phyloP scores from a whole-genome alignment of 2,888 invertebrate genomes.

The Palloptera scutellata region DNA sequence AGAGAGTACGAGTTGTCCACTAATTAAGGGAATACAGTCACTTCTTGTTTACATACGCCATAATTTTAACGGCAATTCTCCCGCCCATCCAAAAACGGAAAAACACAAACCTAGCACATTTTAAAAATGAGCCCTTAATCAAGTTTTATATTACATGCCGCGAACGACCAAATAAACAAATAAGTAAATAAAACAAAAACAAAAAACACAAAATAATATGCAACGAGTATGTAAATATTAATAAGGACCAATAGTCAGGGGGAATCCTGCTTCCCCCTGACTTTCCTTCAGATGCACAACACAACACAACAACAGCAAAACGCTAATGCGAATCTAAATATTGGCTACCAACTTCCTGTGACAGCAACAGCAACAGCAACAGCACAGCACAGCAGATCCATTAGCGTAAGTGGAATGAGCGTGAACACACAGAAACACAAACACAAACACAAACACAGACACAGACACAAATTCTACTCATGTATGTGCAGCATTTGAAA shows the following conservation, averaged over 20 bases:
- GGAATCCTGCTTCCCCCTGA: constrained; percentile 3
- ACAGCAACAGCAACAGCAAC: constrained; percentile 15
- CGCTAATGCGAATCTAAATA: constrained; percentile 32
- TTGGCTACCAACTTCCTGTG: constrained; percentile 31
- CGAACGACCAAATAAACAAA: constrained; percentile 29
- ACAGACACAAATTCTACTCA: neutral
- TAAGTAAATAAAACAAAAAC: constrained; percentile 14
- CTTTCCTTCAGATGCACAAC: constrained; percentile 1
- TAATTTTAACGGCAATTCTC: too few species aligned
- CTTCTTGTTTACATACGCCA: too few species aligned
- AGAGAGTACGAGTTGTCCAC: too few species aligned
- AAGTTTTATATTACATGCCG: constrained; percentile 35
- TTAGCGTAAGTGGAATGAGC: constrained; percentile 13
- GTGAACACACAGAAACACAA: neutral
- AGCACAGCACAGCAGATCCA: constrained; percentile 19
- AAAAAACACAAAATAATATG: constrained; percentile 9
- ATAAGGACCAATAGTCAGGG: neutral
- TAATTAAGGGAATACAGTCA: too few species aligned
- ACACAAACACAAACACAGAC: too few species aligned
- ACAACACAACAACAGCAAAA: neutral
- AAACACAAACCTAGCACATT: neutral
- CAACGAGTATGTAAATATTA: neutral
- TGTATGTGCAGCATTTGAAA: too few species aligned
- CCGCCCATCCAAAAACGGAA: neutral
- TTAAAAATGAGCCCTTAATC: constrained; percentile 20